Conservation (phyloP, 2,797 vertebrate genomes). For the Lepus townsendii region DNA sequence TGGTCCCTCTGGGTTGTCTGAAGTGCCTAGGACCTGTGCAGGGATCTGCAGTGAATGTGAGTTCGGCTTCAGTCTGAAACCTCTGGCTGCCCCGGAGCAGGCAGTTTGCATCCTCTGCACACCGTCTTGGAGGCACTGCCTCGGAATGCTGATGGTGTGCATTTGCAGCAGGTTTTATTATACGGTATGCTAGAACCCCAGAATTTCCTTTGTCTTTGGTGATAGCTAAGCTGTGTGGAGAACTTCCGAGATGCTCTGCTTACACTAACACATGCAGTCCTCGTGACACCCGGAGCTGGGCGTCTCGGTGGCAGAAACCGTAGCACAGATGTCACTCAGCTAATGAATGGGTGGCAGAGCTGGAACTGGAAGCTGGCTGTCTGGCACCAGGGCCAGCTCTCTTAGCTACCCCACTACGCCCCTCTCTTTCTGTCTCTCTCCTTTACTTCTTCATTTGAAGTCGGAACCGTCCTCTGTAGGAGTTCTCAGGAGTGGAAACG, state of each 20-base stretch:
- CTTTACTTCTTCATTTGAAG: not conserved
- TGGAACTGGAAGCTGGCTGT: not conserved
- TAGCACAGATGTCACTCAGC: not conserved
- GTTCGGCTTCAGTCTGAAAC: not conserved
- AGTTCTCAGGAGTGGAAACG: constrained; percentile 39
- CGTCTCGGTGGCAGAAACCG: not conserved
- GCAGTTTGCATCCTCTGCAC: not conserved
- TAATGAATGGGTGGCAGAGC: constrained; percentile 8
- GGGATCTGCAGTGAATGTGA: not conserved
- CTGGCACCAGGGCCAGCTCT: not conserved
- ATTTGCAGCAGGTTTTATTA: constrained; percentile 6
- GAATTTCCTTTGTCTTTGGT: constrained; percentile 17
- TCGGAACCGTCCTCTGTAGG: not conserved
- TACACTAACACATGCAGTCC: not conserved
- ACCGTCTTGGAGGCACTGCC: not conserved
- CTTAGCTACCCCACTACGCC: not conserved
- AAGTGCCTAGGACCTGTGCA: not conserved
- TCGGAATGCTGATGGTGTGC: not conserved
- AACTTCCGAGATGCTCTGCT: not conserved
- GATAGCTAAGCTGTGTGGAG: not conserved
- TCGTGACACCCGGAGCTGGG: not conserved
- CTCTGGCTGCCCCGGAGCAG: not conserved
- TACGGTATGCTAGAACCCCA: not conserved
- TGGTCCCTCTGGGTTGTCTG: not conserved
- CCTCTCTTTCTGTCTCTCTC: not conserved